A percentile compares a stretch with the other conserved stretches of the same genome.
These are phyloP conservation scores for Callithrix jacchus DNA, from an alignment of 2,113 vertebrate species.

Conservation along the genomic window DNA sequence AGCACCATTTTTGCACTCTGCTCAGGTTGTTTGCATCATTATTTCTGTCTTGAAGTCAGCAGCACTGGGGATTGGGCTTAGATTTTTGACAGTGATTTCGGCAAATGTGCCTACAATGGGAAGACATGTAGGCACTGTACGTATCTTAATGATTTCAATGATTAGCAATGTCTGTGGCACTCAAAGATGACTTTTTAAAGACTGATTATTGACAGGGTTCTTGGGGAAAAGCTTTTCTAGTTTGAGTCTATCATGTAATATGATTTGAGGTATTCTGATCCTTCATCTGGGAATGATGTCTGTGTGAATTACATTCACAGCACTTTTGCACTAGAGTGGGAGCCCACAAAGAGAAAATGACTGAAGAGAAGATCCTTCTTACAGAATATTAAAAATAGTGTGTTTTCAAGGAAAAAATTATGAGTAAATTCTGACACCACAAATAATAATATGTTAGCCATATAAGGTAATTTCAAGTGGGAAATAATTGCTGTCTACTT, in stretches of 20 bases:
- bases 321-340: neutral
- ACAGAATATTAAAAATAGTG: neutral
- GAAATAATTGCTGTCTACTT: neutral
- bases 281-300: neutral
- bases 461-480: neutral
- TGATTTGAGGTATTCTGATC: neutral
- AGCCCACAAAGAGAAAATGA: neutral
- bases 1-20: neutral
- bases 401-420: neutral
- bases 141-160: neutral
- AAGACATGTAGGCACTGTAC: neutral
- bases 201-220: neutral
- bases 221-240: neutral
- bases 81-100: neutral
- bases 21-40: neutral
- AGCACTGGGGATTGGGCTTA: neutral
- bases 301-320: conserved; percentile 20
- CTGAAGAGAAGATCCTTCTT: neutral
- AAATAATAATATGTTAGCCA: neutral
- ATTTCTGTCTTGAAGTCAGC: conserved; percentile 18
- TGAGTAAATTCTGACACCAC: neutral
- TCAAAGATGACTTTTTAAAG: neutral
- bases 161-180: neutral
- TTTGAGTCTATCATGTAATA: neutral
- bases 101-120: neutral